phyloP scores from a whole-genome alignment of 2,888 invertebrate genomes.

The Himalopsyche japonica region DNA sequence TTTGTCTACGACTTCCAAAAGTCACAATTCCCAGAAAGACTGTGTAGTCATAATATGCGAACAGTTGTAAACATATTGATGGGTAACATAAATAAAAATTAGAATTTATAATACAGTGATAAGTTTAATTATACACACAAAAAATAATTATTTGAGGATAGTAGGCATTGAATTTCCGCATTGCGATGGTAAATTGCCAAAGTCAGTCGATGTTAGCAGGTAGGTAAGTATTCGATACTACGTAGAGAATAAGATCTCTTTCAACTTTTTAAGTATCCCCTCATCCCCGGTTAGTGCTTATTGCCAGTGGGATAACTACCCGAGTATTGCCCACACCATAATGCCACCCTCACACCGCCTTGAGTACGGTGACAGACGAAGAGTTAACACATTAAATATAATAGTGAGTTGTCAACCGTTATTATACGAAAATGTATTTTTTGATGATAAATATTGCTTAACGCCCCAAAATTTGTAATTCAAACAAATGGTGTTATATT shows the following conservation, averaged over 20 bases:
- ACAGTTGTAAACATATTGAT: too few relatives aligned
- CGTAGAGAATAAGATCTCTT: slow-evolving; percentile 30
- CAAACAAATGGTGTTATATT: too few relatives aligned
- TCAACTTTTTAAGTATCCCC: slow-evolving; percentile 36
- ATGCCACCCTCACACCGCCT: neutral
- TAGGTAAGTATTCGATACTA: neutral
- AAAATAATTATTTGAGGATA: neutral
- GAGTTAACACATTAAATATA: neutral
- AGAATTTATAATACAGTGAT: neutral
- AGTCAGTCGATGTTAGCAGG: neutral
- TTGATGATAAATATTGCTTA: too few relatives aligned
- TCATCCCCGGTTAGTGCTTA: slow-evolving; percentile 17
- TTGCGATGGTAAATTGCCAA: neutral
- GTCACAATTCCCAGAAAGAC: too few relatives aligned
- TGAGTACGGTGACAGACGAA: neutral
- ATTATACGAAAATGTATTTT: neutral
- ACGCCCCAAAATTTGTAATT: too few relatives aligned
- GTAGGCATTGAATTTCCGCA: neutral
- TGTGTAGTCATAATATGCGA: too few relatives aligned
- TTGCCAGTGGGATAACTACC: slow-evolving; percentile 27
- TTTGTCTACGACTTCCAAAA: too few relatives aligned
- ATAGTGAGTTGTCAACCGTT: too few relatives aligned
- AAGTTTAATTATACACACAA: neutral
- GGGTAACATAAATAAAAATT: too few relatives aligned
- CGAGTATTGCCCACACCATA: slow-evolving; percentile 9